A percentile compares a stretch with the other conserved stretches of the same genome.
Evolutionary conservation across 2,797 vertebrate species (phyloP).

Genomic region (Rhinichthys osculus): DNA sequence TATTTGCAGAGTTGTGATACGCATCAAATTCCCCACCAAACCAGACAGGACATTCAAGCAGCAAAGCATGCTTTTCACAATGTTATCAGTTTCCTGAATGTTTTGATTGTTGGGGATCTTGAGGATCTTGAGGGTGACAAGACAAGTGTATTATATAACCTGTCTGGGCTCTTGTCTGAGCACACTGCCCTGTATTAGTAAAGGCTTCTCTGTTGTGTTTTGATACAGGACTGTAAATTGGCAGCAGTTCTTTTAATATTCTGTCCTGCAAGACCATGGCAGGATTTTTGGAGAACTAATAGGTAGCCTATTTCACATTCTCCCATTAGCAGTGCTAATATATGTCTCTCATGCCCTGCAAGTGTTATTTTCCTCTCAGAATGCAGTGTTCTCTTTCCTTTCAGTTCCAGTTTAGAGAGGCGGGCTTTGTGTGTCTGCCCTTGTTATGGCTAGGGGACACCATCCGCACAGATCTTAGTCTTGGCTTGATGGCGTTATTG

Average conservation of each 20-base stretch:
- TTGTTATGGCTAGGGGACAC: slow-evolving; percentile 24
- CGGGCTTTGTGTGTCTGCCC: slow-evolving; percentile 11
- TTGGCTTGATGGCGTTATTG: background rate
- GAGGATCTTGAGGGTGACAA: background rate
- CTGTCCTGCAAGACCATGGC: background rate
- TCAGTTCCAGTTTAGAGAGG: slow-evolving; percentile 31
- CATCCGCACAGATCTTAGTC: background rate
- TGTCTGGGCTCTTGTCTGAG: background rate
- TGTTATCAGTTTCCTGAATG: background rate
- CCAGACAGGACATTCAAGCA: slow-evolving; percentile 13
- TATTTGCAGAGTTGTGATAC: slow-evolving; percentile 19
- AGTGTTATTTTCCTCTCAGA: slow-evolving; percentile 16
- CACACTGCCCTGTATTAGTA: background rate
- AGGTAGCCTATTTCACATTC: background rate
- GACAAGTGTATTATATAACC: background rate
- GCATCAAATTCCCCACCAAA: slow-evolving; percentile 5
- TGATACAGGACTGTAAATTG: background rate
- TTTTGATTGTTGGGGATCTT: slow-evolving; percentile 12
- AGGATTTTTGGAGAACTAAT: slow-evolving; percentile 3
- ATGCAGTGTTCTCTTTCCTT: slow-evolving; percentile 12
- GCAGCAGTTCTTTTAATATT: background rate
- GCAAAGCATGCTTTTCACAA: background rate
- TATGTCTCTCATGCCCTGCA: background rate
- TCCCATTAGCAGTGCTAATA: background rate
- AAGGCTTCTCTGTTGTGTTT: background rate